These are phyloP conservation scores for Drosophila conformis DNA, from an alignment of 2,888 invertebrate genomes.

Conservation along the genomic window DNA sequence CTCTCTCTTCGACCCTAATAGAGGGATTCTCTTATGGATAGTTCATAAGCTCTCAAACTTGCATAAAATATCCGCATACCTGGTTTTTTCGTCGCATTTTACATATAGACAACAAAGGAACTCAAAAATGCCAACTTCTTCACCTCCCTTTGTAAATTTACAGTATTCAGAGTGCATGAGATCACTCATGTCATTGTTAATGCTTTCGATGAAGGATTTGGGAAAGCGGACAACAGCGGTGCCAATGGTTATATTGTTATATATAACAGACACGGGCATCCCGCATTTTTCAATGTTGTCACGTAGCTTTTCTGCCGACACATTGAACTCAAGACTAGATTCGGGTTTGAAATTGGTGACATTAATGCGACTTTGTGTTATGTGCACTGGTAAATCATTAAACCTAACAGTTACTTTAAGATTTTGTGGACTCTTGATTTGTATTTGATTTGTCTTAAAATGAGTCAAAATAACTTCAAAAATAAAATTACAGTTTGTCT, in stretches of 20 bases:
- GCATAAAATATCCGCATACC: slow-evolving; percentile 17
- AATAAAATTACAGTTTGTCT: slow-evolving; percentile 43
- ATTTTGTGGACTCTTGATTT: slow-evolving; percentile 41
- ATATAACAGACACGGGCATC: slow-evolving; percentile 63
- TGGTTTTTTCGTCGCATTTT: slow-evolving; percentile 49
- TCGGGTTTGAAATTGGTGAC: slow-evolving; percentile 73
- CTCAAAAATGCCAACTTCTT: slow-evolving; percentile 59
- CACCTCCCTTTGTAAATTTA: slow-evolving; percentile 26
- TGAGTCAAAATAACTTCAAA: slow-evolving; percentile 72
- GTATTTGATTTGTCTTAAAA: slow-evolving; percentile 39
- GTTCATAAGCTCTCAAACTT: no score
- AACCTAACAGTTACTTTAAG: slow-evolving; percentile 62
- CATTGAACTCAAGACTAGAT: slow-evolving; percentile 55
- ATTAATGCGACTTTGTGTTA: slow-evolving; percentile 78
- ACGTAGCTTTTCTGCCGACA: slow-evolving; percentile 48
- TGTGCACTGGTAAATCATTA: slow-evolving; percentile 42
- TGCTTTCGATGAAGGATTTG: slow-evolving; percentile 45
- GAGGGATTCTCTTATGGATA: no score
- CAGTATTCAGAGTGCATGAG: slow-evolving; percentile 58
- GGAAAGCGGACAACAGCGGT: slow-evolving; percentile 58
- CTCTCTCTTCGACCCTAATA: slow-evolving; percentile 6
- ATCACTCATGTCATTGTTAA: slow-evolving; percentile 55
- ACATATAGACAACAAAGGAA: slow-evolving; percentile 64
- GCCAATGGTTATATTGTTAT: slow-evolving; percentile 53
- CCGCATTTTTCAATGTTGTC: slow-evolving; percentile 56